A percentile compares a stretch with the other conserved stretches of the same genome.
Evolutionary conservation across 2,888 invertebrate species (phyloP).

Genomic region (Trilocha varians): DNA sequence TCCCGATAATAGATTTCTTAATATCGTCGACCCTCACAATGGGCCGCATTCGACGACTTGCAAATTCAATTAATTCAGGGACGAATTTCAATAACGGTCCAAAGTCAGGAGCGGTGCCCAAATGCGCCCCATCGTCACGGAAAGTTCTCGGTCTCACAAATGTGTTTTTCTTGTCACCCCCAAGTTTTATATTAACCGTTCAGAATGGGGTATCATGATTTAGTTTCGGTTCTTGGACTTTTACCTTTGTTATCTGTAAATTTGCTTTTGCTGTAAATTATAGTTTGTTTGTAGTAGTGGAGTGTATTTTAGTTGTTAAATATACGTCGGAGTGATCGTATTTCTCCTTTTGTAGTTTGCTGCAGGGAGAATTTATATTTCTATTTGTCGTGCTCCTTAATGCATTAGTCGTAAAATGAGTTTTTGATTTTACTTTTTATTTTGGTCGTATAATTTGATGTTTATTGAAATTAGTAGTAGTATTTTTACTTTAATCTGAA

Average conservation of each 20-base stretch:
- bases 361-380: no score
- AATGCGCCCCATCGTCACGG: conserved; percentile 23
- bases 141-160: conserved; percentile 44
- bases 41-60: conserved; percentile 27
- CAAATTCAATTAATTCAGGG: conserved; percentile 48
- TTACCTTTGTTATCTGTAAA: background rate
- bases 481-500: no score
- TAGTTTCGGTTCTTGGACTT: background rate
- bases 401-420: no score
- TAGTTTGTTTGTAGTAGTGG: no score
- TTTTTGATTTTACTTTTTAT: no score
- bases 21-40: conserved; percentile 22
- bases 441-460: no score
- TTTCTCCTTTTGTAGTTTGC: no score
- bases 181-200: conserved; percentile 35
- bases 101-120: conserved; percentile 31
- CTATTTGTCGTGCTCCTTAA: no score
- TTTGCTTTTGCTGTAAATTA: background rate
- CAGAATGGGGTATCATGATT: conserved; percentile 14
- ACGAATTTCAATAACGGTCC: conserved; percentile 33
- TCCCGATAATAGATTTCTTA: conserved; percentile 29
- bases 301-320: no score
- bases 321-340: no score
- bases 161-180: conserved; percentile 52
- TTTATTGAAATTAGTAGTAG: no score